Percentiles rank a stretch among this genome's conserved stretches.
These are phyloP conservation scores for Cephus rjabovi DNA, from an alignment of 2,888 invertebrate species.

Conservation along the genomic window DNA sequence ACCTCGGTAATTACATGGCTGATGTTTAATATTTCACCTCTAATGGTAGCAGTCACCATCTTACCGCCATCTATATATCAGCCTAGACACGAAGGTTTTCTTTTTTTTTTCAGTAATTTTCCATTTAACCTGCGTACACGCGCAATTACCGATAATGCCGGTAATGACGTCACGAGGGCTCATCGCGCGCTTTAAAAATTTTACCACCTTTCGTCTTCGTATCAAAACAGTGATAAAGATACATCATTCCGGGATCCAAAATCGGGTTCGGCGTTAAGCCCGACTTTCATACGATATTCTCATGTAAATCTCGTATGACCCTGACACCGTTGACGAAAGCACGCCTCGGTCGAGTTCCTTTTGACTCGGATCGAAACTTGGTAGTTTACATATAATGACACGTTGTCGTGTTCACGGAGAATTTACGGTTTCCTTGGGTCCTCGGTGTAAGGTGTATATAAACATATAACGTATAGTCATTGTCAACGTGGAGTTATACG, in stretches of 20 bases:
- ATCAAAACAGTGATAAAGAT: neutral
- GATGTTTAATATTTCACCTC: conserved; percentile 51
- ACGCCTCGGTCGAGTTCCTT: neutral
- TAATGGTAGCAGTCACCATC: conserved; percentile 33
- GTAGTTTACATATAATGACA: neutral
- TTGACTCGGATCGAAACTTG: neutral
- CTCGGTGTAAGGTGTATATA: conserved; percentile 6
- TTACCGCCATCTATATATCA: neutral
- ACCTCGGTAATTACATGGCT: conserved; percentile 43
- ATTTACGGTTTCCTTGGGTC: conserved; percentile 32
- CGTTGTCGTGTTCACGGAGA: conserved; percentile 42
- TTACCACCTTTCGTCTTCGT: neutral
- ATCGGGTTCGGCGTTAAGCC: neutral
- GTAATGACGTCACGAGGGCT: neutral
- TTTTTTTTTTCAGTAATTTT: neutral
- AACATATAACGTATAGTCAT: conserved; percentile 22
- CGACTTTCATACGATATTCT: neutral
- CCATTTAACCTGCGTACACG: neutral
- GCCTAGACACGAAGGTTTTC: neutral
- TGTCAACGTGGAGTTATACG: conserved; percentile 28
- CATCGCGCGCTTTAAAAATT: neutral
- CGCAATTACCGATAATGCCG: neutral
- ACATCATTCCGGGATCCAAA: neutral
- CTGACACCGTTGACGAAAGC: neutral
- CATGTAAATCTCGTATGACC: neutral